Conservation (phyloP, 1,140 invertebrate genomes). For the Microplitis mediator region DNA sequence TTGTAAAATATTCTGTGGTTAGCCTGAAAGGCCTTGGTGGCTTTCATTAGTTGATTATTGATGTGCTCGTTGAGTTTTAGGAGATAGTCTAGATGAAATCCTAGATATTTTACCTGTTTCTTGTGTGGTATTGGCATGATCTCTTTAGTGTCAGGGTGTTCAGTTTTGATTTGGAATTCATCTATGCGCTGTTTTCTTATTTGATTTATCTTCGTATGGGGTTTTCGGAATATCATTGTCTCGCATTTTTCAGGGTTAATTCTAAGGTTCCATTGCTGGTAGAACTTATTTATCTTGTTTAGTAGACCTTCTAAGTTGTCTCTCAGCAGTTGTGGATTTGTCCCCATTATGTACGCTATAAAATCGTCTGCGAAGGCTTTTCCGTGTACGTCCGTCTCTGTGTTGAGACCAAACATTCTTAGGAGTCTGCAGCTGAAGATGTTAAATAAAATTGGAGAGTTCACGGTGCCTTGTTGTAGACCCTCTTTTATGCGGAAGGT, state of each 20-base stretch:
- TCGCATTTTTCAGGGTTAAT: conserved; percentile 17
- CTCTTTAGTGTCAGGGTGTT: background rate
- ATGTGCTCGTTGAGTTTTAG: background rate
- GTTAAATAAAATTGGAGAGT: background rate
- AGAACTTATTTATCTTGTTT: background rate
- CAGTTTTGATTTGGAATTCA: background rate
- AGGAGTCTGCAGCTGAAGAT: background rate
- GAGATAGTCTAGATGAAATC: background rate
- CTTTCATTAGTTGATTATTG: conserved; percentile 18
- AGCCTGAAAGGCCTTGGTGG: conserved; percentile 7
- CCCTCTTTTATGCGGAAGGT: background rate
- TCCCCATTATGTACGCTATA: background rate
- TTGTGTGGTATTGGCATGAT: background rate
- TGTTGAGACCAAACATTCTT: background rate
- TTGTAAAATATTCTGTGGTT: conserved; percentile 21
- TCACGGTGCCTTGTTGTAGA: background rate
- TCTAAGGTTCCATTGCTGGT: conserved; percentile 7
- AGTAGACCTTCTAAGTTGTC: background rate
- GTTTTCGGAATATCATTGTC: background rate
- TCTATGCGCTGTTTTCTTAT: background rate
- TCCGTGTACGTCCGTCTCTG: background rate
- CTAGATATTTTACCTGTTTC: conserved; percentile 22
- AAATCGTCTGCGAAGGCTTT: background rate
- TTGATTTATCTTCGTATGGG: background rate
- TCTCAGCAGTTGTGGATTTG: background rate